Evolutionary conservation across 2,888 invertebrate species (phyloP).

Genomic region (Odontocolon sp.): DNA sequence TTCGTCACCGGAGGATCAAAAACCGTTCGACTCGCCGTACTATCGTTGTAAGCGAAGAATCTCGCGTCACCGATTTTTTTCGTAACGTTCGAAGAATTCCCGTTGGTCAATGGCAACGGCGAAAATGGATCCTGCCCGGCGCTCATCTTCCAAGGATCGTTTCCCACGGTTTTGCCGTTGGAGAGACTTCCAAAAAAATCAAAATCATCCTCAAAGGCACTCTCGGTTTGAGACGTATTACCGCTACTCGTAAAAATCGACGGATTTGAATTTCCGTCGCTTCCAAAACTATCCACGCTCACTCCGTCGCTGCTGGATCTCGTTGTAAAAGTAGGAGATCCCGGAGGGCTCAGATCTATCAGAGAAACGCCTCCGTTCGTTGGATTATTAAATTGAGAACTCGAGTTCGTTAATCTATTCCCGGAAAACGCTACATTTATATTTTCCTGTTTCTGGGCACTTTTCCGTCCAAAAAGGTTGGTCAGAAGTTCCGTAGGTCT

Average conservation of each 20-base stretch:
- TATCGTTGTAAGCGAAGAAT: conserved; percentile 73
- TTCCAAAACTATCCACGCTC: conserved; percentile 89
- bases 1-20: conserved; percentile 55
- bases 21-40: conserved; percentile 41
- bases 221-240: conserved; percentile 88
- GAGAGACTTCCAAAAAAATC: conserved; percentile 85
- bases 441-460: conserved; percentile 49
- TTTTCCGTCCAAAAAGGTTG: conserved; percentile 72
- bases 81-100: conserved; percentile 57
- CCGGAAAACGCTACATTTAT: conserved; percentile 47
- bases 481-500: conserved; percentile 77
- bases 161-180: conserved; percentile 81
- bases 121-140: conserved; percentile 83
- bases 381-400: conserved; percentile 60
- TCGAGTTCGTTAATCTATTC: conserved; percentile 50
- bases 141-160: conserved; percentile 82
- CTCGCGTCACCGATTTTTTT: conserved; percentile 71
- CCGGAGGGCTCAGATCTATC: conserved; percentile 89
- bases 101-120: conserved; percentile 73
- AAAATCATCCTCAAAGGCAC: conserved; percentile 93
- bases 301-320: conserved; percentile 89
- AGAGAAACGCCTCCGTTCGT: conserved; percentile 81
- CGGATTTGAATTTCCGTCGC: conserved; percentile 86
- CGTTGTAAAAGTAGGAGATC: conserved; percentile 88
- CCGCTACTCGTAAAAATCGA: conserved; percentile 83